phyloP scores from a whole-genome alignment of 1,140 invertebrate genomes.

The Reticulitermes speratus region DNA sequence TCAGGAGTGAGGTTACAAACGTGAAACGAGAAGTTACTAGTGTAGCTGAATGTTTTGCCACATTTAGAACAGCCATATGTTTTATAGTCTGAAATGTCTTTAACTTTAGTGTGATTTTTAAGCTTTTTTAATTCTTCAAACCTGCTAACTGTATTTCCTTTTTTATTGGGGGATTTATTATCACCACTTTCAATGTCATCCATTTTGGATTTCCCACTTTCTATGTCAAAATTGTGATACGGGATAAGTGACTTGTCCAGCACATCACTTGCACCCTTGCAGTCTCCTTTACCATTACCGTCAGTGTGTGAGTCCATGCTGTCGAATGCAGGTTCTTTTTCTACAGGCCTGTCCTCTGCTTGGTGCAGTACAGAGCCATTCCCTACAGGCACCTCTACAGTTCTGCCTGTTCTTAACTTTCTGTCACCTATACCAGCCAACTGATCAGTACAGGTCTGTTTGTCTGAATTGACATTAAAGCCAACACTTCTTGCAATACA shows the following conservation, averaged over 20 bases:
- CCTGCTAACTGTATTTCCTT: not conserved
- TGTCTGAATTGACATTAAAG: not conserved
- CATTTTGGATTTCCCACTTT: not conserved
- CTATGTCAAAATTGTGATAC: not conserved
- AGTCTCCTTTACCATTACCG: not conserved
- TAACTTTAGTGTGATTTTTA: not conserved
- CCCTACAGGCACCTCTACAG: not conserved
- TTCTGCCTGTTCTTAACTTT: not conserved
- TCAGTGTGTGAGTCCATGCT: not conserved
- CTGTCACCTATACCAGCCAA: not conserved
- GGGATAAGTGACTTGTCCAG: not conserved
- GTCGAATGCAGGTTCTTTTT: too few species aligned
- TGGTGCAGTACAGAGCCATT: not conserved
- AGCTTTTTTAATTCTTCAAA: not conserved
- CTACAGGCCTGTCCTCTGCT: not conserved
- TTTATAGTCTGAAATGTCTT: constrained; percentile 53
- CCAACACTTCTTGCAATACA: not conserved
- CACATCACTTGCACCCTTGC: not conserved
- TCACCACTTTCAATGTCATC: not conserved
- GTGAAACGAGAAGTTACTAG: constrained; percentile 21
- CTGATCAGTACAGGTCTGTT: not conserved
- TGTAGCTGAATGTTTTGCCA: constrained; percentile 32
- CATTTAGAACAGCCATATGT: constrained; percentile 46
- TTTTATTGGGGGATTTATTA: not conserved
- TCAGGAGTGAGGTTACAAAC: constrained; percentile 21